Base-by-base conservation (phyloP, 2,888 invertebrate genomes). In the Seira ritae region DNA sequence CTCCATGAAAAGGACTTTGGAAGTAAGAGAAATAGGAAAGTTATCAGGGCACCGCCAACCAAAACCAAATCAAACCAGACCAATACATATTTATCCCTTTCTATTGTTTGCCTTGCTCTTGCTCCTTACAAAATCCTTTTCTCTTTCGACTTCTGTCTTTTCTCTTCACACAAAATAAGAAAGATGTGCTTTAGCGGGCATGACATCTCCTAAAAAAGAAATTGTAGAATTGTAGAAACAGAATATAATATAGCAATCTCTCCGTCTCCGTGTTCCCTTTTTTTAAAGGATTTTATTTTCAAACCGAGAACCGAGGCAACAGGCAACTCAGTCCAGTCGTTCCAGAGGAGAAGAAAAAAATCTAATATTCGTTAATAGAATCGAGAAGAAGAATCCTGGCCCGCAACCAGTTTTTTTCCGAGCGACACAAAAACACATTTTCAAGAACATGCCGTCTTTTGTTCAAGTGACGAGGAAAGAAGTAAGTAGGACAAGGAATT, bases 351-450 rank as follows among this genome's bases (percentile, higher is more conserved):
- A 65, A 22, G 60, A 31, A 68, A 31, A 67, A 17, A 1, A 71
- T 71, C 67, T 71, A 79, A 71, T 72, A 72, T 72, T 71, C 67
- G 19, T 71, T 79, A 79, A 79, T 79, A 72, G 72, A 79, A 31
- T 31, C 31, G 31, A n/a, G n/a, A n/a, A n/a, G n/a, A n/a, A n/a
- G n/a, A n/a, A 79, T 79, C 79, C 66, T 71, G 71, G 65, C 70
- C 78, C 60, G 55, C 17, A 60, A 24, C 65, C 50, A 72, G 65
- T 17, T 31, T 46, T 78, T 62, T 20, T 10, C 70, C n/a, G n/a
- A n/a, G 22, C 15, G 3, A n/a, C 62, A 20, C 66, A 46, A n/a
- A 15, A 31, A 19, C 37, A 17, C 31, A 37, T n/a, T 65, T 42
- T n/a, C 73, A 37, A 73, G 20, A 15, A 24, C n/a, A 50, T 55